Evolutionary conservation across 1,140 invertebrate genomes (phyloP).

Genomic region (Mizuhopecten yessoensis): DNA sequence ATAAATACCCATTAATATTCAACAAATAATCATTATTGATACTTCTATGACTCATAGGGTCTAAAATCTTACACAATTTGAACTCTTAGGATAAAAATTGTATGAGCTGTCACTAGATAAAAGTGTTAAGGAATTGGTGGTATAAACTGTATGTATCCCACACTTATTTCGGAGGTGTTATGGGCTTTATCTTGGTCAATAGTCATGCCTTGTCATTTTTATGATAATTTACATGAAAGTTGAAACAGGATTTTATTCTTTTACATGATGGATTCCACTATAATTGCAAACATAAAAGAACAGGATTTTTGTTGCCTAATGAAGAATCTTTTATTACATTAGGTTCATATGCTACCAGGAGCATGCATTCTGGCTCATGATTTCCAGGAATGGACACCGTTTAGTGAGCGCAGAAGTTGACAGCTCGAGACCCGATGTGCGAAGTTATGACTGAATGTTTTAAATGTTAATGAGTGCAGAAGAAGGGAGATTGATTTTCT

Average conservation of each 20-base stretch:
- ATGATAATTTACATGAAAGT: conserved; percentile 26
- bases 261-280: background rate
- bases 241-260: background rate
- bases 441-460: conserved; percentile 39
- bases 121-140: conserved; percentile 2
- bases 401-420: conserved; percentile 37
- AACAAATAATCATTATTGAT: background rate
- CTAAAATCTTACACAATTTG: conserved; percentile 23
- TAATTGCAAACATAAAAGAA: conserved; percentile 12
- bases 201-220: conserved; percentile 33
- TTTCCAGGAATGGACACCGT: background rate
- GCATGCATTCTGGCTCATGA: conserved; percentile 17
- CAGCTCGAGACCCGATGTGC: conserved; percentile 36
- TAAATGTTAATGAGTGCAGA: conserved; percentile 39
- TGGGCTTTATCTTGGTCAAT: background rate
- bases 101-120: background rate
- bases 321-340: conserved; percentile 22
- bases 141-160: conserved; percentile 14
- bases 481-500: conserved; percentile 13
- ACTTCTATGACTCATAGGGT: background rate
- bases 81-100: background rate
- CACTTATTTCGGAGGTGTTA: background rate
- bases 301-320: background rate
- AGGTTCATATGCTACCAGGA: conserved; percentile 9
- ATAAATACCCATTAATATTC: background rate